These are phyloP conservation scores for Thermophis baileyi DNA, from an alignment of 2,113 vertebrate genomes.

Conservation along the genomic window DNA sequence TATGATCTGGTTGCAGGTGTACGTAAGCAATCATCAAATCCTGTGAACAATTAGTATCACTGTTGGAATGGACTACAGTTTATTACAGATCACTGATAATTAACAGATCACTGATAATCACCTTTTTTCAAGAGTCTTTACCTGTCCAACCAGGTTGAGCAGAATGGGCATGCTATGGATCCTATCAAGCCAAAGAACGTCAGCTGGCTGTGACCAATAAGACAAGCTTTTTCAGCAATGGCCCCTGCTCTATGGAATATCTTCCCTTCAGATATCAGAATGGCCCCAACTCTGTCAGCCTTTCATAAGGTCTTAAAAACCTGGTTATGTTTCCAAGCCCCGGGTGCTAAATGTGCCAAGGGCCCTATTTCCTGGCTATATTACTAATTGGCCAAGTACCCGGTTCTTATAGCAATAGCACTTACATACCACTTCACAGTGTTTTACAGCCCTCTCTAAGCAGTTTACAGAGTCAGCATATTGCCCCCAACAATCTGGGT, in stretches of 20 bases:
- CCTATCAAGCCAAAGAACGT: background rate
- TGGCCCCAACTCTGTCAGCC: background rate
- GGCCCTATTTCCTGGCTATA: background rate
- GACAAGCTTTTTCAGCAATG: background rate
- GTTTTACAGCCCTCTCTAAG: no score
- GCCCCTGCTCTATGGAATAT: background rate
- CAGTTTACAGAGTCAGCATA: no score
- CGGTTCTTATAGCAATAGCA: background rate
- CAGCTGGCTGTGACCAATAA: background rate
- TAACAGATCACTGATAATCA: background rate
- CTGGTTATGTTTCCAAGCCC: background rate
- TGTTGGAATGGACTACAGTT: background rate
- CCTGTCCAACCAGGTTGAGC: background rate
- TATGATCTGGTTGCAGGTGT: background rate
- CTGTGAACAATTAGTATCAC: background rate
- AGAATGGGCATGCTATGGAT: background rate
- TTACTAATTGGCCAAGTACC: background rate
- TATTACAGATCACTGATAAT: background rate
- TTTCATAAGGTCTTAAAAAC: background rate
- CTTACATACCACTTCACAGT: no score
- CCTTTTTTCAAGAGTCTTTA: background rate
- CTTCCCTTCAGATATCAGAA: background rate
- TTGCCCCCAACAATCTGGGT: no score
- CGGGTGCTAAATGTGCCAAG: background rate
- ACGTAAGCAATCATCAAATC: background rate